Evolutionary conservation across 1,140 invertebrate genomes (phyloP).

Genomic region (Drosophila micromelanica): DNA sequence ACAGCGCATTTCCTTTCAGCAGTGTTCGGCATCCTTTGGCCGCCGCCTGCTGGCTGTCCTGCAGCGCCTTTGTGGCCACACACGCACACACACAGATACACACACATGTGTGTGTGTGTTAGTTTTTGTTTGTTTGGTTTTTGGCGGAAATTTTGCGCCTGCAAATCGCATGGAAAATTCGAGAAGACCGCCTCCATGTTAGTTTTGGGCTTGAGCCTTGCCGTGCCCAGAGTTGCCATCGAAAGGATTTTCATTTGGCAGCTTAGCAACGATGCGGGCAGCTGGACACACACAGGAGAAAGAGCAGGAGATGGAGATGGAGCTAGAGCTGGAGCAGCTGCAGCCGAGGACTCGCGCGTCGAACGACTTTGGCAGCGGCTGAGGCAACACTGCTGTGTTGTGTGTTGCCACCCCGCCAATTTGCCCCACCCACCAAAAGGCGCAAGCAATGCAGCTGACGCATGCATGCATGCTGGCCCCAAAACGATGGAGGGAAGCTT

Average conservation of each 20-base stretch:
- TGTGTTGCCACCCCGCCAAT: conserved; percentile 2
- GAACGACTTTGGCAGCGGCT: conserved; percentile 50
- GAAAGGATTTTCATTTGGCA: conserved; percentile 76
- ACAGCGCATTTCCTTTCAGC: conserved; percentile 46
- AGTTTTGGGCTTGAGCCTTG: conserved; percentile 71
- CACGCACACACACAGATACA: conserved; percentile 4
- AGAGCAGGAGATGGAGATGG: too few relatives aligned
- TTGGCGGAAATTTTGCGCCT: conserved; percentile 78
- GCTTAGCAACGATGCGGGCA: conserved; percentile 61
- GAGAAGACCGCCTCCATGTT: conserved; percentile 48
- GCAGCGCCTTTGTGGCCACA: conserved; percentile 38
- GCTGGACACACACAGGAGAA: conserved; percentile 22
- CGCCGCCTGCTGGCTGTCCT: conserved; percentile 16
- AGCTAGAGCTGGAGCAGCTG: not conserved
- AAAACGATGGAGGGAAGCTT: conserved; percentile 34
- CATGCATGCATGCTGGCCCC: conserved; percentile 52
- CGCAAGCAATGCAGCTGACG: conserved; percentile 66
- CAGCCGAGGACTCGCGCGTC: conserved; percentile 51
- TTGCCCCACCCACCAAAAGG: conserved; percentile 2
- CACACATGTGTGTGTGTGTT: conserved; percentile 31
- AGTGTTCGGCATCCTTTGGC: conserved; percentile 29
- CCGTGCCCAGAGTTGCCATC: conserved; percentile 23
- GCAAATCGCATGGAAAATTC: conserved; percentile 79
- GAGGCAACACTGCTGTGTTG: conserved; percentile 22
- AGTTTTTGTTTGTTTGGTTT: conserved; percentile 65